Conservation (phyloP, 2,888 invertebrate genomes). For the Heteromyza rotundicornis region DNA sequence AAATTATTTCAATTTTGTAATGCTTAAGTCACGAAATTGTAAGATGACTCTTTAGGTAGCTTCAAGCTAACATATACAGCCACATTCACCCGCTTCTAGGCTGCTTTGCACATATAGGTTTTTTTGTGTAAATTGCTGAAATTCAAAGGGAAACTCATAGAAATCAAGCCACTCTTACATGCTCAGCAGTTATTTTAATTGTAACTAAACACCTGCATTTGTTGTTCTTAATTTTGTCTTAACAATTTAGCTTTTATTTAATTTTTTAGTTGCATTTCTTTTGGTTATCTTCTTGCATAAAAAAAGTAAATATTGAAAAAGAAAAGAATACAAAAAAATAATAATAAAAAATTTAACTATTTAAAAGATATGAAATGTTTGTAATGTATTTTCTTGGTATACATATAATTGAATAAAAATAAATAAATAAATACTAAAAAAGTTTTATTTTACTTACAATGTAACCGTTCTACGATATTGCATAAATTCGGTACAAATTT, state of each 20-base stretch:
- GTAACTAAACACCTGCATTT: background rate
- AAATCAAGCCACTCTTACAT: background rate
- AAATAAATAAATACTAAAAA: constrained; percentile 1
- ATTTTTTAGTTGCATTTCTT: background rate
- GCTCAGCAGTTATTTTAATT: background rate
- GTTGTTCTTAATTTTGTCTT: background rate
- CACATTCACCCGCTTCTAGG: too few relatives aligned
- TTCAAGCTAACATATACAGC: too few relatives aligned
- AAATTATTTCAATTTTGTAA: too few relatives aligned
- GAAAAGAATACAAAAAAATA: background rate
- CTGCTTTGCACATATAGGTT: background rate
- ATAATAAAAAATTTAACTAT: too few relatives aligned
- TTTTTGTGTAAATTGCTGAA: background rate
- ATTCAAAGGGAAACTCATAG: too few relatives aligned
- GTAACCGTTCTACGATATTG: too few relatives aligned
- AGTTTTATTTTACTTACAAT: too few relatives aligned
- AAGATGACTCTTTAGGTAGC: too few relatives aligned
- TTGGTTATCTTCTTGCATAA: too few relatives aligned
- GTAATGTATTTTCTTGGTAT: constrained; percentile 20
- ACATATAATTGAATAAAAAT: constrained; percentile 16
- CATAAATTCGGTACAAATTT: too few relatives aligned
- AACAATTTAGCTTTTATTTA: background rate
- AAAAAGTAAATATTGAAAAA: constrained; percentile 10
- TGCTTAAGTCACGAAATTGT: too few relatives aligned
- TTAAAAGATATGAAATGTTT: too few relatives aligned